These are phyloP conservation scores for Drymodes brunneopygia DNA, from an alignment of 2,113 vertebrate species.

Conservation along the genomic window DNA sequence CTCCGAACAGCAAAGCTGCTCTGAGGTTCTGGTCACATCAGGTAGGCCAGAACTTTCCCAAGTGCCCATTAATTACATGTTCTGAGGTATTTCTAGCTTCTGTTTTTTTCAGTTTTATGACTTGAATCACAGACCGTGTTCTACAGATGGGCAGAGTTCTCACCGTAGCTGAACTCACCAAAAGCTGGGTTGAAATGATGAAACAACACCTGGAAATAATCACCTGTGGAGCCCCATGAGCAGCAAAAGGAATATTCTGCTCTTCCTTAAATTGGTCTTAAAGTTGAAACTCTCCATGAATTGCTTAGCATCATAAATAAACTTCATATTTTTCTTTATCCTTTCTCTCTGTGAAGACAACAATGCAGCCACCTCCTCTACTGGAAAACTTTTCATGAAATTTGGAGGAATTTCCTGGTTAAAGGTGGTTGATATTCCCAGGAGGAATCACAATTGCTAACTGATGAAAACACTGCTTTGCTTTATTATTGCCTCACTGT, in stretches of 20 bases:
- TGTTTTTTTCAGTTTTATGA: neutral
- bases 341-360: neutral
- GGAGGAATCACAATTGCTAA: neutral
- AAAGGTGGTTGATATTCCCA: neutral
- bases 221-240: neutral
- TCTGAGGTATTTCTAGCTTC: neutral
- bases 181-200: neutral
- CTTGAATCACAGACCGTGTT: neutral
- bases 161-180: neutral
- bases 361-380: rapidly evolving
- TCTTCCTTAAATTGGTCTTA: neutral
- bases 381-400: neutral
- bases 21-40: neutral
- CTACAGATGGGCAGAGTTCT: neutral
- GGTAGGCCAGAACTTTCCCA: neutral
- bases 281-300: neutral
- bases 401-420: neutral
- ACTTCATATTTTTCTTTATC: neutral
- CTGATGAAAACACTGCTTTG: neutral
- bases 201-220: neutral
- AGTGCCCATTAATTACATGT: neutral
- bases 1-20: neutral
- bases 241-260: neutral
- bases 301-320: neutral
- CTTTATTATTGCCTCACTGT: neutral